phyloP scores from a whole-genome alignment of 2,888 invertebrate species.

The Macrophya alboannulata region DNA sequence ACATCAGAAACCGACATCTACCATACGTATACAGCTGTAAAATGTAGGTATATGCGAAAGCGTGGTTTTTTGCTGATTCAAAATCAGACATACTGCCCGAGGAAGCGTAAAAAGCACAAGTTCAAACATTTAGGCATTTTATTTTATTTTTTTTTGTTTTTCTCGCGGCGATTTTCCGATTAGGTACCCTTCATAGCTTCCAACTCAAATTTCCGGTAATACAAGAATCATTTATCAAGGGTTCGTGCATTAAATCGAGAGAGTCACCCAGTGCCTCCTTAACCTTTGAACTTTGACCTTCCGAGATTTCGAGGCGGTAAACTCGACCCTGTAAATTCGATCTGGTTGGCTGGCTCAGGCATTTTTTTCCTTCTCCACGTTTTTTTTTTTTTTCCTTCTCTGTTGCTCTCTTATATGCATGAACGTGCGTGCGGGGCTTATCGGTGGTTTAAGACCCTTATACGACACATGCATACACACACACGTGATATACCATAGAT shows the following conservation, averaged over 20 bases:
- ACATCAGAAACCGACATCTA: neutral
- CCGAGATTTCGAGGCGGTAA: conserved; percentile 2
- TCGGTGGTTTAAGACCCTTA: neutral
- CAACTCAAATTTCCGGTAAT: neutral
- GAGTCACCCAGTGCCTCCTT: conserved; percentile 13
- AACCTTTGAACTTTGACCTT: conserved; percentile 5
- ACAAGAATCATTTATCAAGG: neutral
- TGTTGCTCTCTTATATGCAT: neutral
- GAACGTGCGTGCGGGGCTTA: neutral
- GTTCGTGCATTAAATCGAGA: neutral
- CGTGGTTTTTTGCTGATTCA: neutral
- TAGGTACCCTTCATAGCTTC: neutral
- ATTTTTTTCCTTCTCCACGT: neutral
- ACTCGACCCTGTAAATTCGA: conserved; percentile 26
- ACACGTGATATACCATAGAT: neutral
- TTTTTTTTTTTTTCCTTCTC: neutral
- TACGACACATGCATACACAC: neutral
- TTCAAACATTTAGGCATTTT: neutral
- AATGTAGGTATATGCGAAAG: neutral
- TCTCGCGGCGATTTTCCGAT: neutral
- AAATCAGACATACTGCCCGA: neutral
- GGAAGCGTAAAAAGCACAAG: neutral
- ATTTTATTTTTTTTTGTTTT: no score
- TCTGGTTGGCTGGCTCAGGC: conserved; percentile 5
- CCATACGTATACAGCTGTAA: neutral